A percentile compares a stretch with the other conserved stretches of the same genome.
Evolutionary conservation across 2,797 vertebrate species (phyloP).

Genomic region (Propithecus deckenii): DNA sequence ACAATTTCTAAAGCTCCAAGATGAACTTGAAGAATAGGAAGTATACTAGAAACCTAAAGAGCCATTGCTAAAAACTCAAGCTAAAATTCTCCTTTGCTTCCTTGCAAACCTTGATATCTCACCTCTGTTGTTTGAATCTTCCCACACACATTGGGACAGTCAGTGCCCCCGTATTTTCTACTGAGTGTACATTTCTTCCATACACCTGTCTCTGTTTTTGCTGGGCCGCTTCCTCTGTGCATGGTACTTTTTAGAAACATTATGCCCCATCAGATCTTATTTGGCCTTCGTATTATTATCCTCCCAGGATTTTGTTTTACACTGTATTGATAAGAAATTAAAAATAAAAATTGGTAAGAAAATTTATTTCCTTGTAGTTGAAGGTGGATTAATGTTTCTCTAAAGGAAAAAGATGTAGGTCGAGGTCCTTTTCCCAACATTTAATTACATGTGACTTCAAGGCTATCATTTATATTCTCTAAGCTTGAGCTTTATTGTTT

Average conservation of each 20-base stretch:
- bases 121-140: background rate
- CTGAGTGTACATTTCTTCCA: background rate
- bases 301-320: background rate
- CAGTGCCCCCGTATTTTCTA: background rate
- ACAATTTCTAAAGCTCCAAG: background rate
- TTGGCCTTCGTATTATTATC: background rate
- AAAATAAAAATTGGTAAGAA: slow-evolving; percentile 8
- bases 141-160: rapidly evolving
- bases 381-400: background rate
- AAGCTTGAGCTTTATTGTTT: background rate
- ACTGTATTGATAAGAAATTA: slow-evolving; percentile 8
- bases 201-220: background rate
- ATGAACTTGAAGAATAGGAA: background rate
- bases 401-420: background rate
- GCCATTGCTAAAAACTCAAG: background rate
- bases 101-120: background rate
- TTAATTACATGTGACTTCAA: background rate
- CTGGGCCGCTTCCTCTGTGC: rapidly evolving
- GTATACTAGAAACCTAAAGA: background rate
- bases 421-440: background rate
- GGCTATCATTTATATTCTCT: background rate
- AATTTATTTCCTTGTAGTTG: background rate
- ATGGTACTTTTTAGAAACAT: background rate
- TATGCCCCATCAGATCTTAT: background rate
- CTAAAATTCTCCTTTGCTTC: background rate